phyloP scores from a whole-genome alignment of 2,113 vertebrate genomes.

The Hepsetus odoe region DNA sequence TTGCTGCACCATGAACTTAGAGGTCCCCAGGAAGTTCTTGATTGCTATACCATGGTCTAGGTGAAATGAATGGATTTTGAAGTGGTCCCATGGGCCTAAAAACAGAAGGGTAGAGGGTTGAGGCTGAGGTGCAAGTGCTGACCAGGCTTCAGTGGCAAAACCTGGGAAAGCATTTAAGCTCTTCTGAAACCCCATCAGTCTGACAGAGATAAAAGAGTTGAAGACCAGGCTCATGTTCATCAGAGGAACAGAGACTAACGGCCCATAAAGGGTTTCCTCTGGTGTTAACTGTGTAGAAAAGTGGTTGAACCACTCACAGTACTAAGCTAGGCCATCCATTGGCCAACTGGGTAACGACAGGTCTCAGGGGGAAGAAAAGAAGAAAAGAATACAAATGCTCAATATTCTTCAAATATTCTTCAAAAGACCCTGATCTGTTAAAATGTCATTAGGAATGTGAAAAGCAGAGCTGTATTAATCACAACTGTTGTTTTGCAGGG shows the following conservation, averaged over 20 bases:
- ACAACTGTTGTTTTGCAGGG: background rate
- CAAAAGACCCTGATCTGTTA: background rate
- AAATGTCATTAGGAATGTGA: conserved; percentile 6
- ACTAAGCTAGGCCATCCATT: background rate
- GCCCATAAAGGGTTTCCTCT: conserved; percentile 68
- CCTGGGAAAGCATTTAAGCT: conserved; percentile 63
- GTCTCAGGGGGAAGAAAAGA: background rate
- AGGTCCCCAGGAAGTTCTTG: conserved; percentile 49
- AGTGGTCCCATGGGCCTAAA: conserved; percentile 44
- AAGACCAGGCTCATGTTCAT: conserved; percentile 64
- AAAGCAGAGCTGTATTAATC: conserved; percentile 8
- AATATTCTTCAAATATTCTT: conserved; percentile 1
- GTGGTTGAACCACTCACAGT: conserved; percentile 14
- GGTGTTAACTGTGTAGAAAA: conserved; percentile 51
- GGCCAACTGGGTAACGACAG: background rate
- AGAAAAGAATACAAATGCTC: background rate
- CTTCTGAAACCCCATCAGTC: conserved; percentile 68
- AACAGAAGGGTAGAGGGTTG: conserved; percentile 36
- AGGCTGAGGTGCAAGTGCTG: conserved; percentile 54
- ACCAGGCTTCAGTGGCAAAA: conserved; percentile 58
- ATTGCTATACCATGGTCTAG: conserved; percentile 69
- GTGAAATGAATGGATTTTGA: conserved; percentile 67
- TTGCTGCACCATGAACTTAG: conserved; percentile 20
- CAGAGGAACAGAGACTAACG: conserved; percentile 57
- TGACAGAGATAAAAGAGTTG: conserved; percentile 70